Evolutionary conservation across 2,113 vertebrate genomes (phyloP), one percentile per base, ranked within the genome.

Genomic region (Talpa occidentalis): DNA sequence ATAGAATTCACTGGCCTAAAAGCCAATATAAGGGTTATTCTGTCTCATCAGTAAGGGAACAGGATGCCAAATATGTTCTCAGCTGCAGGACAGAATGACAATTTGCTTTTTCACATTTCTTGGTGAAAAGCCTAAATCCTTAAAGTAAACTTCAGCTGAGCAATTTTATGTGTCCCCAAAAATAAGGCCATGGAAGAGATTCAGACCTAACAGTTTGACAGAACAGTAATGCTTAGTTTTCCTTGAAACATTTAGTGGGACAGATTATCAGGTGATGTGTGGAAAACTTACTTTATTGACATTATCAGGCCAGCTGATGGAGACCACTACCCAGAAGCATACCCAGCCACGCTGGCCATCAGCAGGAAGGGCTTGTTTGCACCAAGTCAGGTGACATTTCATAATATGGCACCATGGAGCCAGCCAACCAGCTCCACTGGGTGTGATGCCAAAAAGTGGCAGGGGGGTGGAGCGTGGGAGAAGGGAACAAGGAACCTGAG

Each of bases 131-230:
- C 97, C 96, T 94, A 97, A 97, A 95, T 96, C 95, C 56, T 96
- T 96, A 93, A 98, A 98, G 93, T 98, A 98, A 98, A 97, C 92
- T 95, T 96, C 96, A 95, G 97, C 94, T 88, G 72, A 95, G 97
- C 88, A 94, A 87, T 97, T 98, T 98, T 98, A 95, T 96, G 91
- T 96, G 97, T 95, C 96, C 97, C 52, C 91, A 94, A 97, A 97
- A 97, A 90, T 92, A 94, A 97, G 96, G 88, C 94, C 86, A 74
- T 97, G 96, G 96, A 97, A 89, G 91, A 87, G 93, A 96, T 77
- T 97, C 96, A 97, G 93, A 95, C 93, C 66, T 90, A 96, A 87
- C 88, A 95, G 95, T 97, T 93, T 96, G 86, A 97, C 97, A 93
- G 92, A 98, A 98, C 96, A 96, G 90, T 96, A 72, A 96, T 91